phyloP scores from a whole-genome alignment of 2,113 vertebrate species.

The Dromaius novaehollandiae region DNA sequence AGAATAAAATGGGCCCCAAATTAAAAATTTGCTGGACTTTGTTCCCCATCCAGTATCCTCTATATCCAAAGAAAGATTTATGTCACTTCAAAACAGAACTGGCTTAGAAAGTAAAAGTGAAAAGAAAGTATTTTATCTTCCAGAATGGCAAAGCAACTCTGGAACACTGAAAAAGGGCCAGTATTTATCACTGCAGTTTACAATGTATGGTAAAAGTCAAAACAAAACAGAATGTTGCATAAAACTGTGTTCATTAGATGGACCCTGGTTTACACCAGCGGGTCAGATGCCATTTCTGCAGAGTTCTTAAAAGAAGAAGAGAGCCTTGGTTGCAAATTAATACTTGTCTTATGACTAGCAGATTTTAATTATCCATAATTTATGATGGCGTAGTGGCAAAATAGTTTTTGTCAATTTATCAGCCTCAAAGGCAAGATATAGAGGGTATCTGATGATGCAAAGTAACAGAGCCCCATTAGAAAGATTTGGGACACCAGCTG shows the following conservation, averaged over 20 bases:
- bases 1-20: background rate
- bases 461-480: background rate
- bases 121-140: conserved; percentile 36
- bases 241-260: conserved; percentile 41
- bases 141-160: conserved; percentile 15
- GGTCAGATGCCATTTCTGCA: conserved; percentile 61
- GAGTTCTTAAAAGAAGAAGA: conserved; percentile 38
- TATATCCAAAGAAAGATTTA: conserved; percentile 37
- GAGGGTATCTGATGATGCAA: background rate
- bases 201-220: conserved; percentile 45
- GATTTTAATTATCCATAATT: conserved; percentile 63
- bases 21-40: conserved; percentile 43
- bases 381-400: background rate
- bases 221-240: conserved; percentile 46
- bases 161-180: conserved; percentile 13
- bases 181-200: conserved; percentile 33
- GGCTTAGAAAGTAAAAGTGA: conserved; percentile 23
- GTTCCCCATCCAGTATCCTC: conserved; percentile 15
- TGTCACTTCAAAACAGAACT: background rate
- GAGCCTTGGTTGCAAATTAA: conserved; percentile 40
- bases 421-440: background rate
- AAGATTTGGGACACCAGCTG: background rate
- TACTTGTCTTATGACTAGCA: background rate
- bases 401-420: background rate
- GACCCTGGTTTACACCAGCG: background rate